These are phyloP conservation scores for Brachyopa scutellaris DNA, from an alignment of 2,888 invertebrate species.

Conservation along the genomic window DNA sequence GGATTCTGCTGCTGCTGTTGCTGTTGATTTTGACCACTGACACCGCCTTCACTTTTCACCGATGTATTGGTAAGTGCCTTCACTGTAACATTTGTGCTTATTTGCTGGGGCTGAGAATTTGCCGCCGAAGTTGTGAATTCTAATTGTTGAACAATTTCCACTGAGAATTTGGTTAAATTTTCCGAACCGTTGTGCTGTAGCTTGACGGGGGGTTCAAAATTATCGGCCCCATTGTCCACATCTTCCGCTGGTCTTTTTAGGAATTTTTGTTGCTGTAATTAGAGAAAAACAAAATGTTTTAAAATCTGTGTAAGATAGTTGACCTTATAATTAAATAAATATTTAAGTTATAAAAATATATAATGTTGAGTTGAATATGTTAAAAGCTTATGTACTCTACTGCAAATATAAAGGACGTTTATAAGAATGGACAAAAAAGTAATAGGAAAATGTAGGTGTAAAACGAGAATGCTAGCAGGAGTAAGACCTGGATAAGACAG, in stretches of 20 bases:
- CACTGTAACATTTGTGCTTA: conserved; percentile 95
- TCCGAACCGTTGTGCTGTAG: conserved; percentile 83
- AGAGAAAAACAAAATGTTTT: conserved; percentile 16
- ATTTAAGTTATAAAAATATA: neutral
- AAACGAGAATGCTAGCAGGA: no score
- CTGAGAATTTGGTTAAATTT: conserved; percentile 90
- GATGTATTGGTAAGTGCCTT: conserved; percentile 89
- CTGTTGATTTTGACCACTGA: conserved; percentile 74
- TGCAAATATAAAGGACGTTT: no score
- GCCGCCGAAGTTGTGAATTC: conserved; percentile 94
- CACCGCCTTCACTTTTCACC: conserved; percentile 81
- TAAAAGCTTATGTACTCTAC: no score
- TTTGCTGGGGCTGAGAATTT: conserved; percentile 93
- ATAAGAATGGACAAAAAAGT: no score
- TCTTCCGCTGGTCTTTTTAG: conserved; percentile 88
- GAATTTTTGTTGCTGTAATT: conserved; percentile 91
- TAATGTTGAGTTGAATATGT: no score
- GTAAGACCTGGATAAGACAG: no score
- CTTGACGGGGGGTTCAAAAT: conserved; percentile 89
- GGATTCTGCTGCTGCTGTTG: conserved; percentile 60
- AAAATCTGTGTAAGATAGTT: neutral
- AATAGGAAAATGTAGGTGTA: no score
- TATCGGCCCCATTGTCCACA: conserved; percentile 82
- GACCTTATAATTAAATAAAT: neutral
- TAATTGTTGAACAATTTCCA: conserved; percentile 95